Evolutionary conservation across 2,888 invertebrate species (phyloP).

Genomic region (Hemithea aestivaria): DNA sequence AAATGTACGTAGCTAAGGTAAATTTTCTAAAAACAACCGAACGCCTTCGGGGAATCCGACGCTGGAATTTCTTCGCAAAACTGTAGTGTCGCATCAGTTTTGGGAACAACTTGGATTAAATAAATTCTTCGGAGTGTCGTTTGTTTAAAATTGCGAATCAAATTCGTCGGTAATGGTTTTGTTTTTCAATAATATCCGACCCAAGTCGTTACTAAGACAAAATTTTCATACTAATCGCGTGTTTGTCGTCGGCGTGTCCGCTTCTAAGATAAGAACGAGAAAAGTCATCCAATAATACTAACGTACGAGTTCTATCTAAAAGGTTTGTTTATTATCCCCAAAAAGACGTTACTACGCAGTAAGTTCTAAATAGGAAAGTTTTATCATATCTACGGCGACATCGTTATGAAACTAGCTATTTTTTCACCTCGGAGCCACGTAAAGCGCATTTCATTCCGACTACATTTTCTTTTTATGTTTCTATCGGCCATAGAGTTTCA

Average conservation of each 20-base stretch:
- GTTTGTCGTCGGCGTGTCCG: slow-evolving; percentile 15
- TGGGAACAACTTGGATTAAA: slow-evolving; percentile 64
- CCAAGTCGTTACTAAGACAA: slow-evolving; percentile 27
- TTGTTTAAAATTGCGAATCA: slow-evolving; percentile 53
- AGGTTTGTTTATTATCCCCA: too few relatives aligned
- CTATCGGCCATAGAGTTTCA: slow-evolving; percentile 55
- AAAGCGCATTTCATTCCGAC: slow-evolving; percentile 31
- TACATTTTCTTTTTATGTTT: slow-evolving; percentile 48
- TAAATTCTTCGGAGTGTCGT: slow-evolving; percentile 55
- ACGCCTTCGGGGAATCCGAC: slow-evolving; percentile 38
- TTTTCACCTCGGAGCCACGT: background rate
- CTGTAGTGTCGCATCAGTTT: slow-evolving; percentile 64
- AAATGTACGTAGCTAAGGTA: slow-evolving; percentile 37
- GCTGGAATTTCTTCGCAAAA: slow-evolving; percentile 62
- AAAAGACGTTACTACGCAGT: background rate
- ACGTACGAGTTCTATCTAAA: too few relatives aligned
- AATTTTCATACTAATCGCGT: slow-evolving; percentile 27
- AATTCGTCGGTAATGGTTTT: slow-evolving; percentile 43
- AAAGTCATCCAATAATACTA: background rate
- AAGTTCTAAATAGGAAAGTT: slow-evolving; percentile 3
- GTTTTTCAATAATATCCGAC: slow-evolving; percentile 42
- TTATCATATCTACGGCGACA: background rate
- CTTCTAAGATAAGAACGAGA: slow-evolving; percentile 17
- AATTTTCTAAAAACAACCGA: slow-evolving; percentile 43
- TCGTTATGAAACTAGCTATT: background rate